Evolutionary conservation across 64 coral and sea anemone genomes (phyloP), one percentile per base, ranked within the genome.

Genomic region (Dendronephthya gigantea): DNA sequence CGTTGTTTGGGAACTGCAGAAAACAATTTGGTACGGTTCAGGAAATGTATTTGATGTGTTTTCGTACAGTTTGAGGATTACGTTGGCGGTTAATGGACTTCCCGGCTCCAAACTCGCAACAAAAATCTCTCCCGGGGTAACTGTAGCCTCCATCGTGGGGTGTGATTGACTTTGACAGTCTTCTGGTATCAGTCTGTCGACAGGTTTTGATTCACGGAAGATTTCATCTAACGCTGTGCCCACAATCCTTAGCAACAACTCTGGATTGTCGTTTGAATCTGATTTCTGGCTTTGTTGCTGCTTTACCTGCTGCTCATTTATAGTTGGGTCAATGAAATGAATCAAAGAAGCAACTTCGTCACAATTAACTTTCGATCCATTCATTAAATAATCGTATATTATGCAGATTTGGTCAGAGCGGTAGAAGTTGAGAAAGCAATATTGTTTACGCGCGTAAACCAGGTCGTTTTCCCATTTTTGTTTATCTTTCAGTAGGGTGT

Each of bases 21-120:
- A 96, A 36, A 97, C 31, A 88, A 97, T 33, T 43, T 97, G 89
- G 50, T 86, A 93, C 38, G 94, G 94, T 68, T 91, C 66, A 83
- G 94, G 94, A 32, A 69, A 84, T 29, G 85, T 49, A 4, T 84
- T 88, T 70, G 85, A 82, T 10, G 82, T 90, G 49, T 82, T 90
- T 75, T 83, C 70, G 84, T 93, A 97, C 10, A 97, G 87, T 0
- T 93, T 88, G 45, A 97, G 84, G 36, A 93, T 87, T 1, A 97
- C 91, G 40, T 97, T 89, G 43, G 90, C 91, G 29, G 94, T 89
- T 39, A 92, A 52, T 28, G 56, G 65, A 48, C 91, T 97, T 23
- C 83, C 84, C 84, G 86, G 70, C 43, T 97, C 94, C 14, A 97
- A 86, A 2, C 90, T 91, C 2, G 91, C 89, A 9, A 97, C 89